Conservation (phyloP, 2,888 invertebrate genomes). For the Byasa hedistus region DNA sequence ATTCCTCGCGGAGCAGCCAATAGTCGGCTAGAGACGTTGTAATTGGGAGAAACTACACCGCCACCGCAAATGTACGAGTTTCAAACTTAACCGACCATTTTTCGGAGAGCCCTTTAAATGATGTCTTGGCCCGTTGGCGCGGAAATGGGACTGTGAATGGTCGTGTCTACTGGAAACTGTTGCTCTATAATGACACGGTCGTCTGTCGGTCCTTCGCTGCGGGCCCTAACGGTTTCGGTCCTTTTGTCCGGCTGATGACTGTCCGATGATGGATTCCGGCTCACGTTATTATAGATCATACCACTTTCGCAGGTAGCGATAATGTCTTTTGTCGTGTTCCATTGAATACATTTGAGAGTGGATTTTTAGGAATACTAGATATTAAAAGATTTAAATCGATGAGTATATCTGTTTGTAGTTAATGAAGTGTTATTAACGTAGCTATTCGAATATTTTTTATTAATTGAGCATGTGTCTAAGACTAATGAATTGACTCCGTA, state of each 20-base stretch:
- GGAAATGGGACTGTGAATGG: slow-evolving; percentile 37
- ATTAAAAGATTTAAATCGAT: no score
- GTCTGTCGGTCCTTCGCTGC: slow-evolving; percentile 54
- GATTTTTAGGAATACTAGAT: no score
- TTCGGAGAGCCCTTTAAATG: slow-evolving; percentile 54
- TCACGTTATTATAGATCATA: slow-evolving; percentile 46
- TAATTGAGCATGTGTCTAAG: neutral
- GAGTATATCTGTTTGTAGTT: neutral
- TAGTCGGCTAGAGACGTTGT: slow-evolving; percentile 73
- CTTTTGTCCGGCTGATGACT: slow-evolving; percentile 67
- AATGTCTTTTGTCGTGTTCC: slow-evolving; percentile 37
- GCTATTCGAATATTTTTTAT: neutral
- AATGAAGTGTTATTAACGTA: neutral
- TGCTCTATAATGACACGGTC: slow-evolving; percentile 64
- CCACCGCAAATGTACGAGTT: slow-evolving; percentile 73
- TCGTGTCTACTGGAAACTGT: slow-evolving; percentile 50
- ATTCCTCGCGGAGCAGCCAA: slow-evolving; percentile 72
- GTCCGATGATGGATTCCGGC: slow-evolving; percentile 62
- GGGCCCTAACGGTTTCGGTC: slow-evolving; percentile 64
- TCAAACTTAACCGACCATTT: slow-evolving; percentile 57
- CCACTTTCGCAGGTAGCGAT: slow-evolving; percentile 55
- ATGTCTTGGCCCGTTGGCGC: slow-evolving; percentile 40
- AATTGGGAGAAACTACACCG: slow-evolving; percentile 77
- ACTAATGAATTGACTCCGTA: slow-evolving; percentile 34
- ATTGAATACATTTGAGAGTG: no score